Evolutionary conservation across 2,797 vertebrate genomes (phyloP).

Genomic region (Galaxias olidus): DNA sequence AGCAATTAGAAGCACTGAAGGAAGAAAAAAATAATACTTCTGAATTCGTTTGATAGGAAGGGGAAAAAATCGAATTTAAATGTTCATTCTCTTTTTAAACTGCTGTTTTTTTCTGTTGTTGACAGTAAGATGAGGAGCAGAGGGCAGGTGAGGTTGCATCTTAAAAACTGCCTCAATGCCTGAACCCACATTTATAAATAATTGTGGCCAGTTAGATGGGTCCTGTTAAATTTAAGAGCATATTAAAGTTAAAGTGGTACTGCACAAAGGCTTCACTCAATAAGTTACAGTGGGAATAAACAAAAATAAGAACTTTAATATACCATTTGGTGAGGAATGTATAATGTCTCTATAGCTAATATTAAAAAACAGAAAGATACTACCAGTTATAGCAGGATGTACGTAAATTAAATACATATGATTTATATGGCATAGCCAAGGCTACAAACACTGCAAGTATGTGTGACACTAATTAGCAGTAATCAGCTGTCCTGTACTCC

Average conservation of each 20-base stretch:
- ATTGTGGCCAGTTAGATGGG: slow-evolving; percentile 29
- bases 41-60: too few relatives aligned
- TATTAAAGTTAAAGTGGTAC: slow-evolving; percentile 24
- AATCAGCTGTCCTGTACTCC: slow-evolving; percentile 24
- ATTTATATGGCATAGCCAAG: too few relatives aligned
- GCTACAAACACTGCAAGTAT: too few relatives aligned
- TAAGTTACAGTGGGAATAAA: slow-evolving; percentile 5
- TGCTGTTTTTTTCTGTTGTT: not conserved
- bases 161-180: slow-evolving; percentile 52
- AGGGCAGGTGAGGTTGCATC: slow-evolving; percentile 8
- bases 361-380: too few relatives aligned
- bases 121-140: slow-evolving; percentile 28
- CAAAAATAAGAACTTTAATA: too few relatives aligned
- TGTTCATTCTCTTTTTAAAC: too few relatives aligned
- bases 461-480: too few relatives aligned
- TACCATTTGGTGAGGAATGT: not conserved
- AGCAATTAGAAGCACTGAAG: too few relatives aligned
- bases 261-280: slow-evolving; percentile 13
- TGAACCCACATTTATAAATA: slow-evolving; percentile 40
- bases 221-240: slow-evolving; percentile 29
- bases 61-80: too few relatives aligned
- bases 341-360: too few relatives aligned
- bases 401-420: not conserved
- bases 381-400: too few relatives aligned
- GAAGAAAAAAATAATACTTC: too few relatives aligned